Evolutionary conservation across 1,140 invertebrate species (phyloP), one percentile per base, ranked within the genome.

Genomic region (Microplitis mediator): DNA sequence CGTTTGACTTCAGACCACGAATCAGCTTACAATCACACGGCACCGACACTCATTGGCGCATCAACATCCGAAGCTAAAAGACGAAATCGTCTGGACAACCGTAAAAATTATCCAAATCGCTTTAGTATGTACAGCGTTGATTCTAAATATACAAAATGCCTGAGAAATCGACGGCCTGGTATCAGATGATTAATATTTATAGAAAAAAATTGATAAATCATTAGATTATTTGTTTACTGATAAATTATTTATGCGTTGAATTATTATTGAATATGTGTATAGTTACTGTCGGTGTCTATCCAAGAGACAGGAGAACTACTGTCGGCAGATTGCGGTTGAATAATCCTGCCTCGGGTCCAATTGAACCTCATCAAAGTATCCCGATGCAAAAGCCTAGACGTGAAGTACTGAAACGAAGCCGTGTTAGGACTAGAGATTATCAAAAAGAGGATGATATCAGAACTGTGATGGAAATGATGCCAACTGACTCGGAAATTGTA

Each of bases 401-500:
- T 35, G 76, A 79, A 31, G 34, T 56, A 8, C 60, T 39, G 34
- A 76, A 73, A 69, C 76, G 71, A 71, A 67, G 65, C 64, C 35
- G 32, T 13, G 66, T 62, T 1, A 81, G 74, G 76, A 81, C 78
- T 35, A 73, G 69, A n/a, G 65, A 75, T 3, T 81, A 79, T 5
- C 71, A 69, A 11, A 85, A 84, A 69, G 85, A 86, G 23, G 86
- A 86, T 71, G 82, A 87, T 65, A 84, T 87, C 65, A 80, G 79
- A 69, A 87, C 86, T 4, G 80, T 87, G 75, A 86, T 87, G 82
- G 84, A 84, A 69, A 81, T 78, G 69, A 73, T 86, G 60, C 76
- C 79, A 50, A 75, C 77, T 36, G 80, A 85, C 75, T 82, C 80
- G 13, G 83, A 85, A 63, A 75, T 78, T 69, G 85, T 85, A 78